Conservation (phyloP, 2,113 vertebrate genomes). For the Pygoscelis antarcticus region DNA sequence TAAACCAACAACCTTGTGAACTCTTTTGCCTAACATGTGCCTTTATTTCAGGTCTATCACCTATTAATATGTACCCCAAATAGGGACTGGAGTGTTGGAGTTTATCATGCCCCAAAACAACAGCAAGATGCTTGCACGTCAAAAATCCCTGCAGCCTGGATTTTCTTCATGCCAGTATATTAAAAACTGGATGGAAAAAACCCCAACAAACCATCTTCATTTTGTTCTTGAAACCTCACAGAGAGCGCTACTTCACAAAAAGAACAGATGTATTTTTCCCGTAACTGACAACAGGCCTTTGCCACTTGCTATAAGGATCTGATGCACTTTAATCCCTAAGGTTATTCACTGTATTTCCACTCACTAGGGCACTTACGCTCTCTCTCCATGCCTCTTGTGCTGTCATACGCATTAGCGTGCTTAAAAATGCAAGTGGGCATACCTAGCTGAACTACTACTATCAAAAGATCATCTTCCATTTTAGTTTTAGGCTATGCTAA, state of each 20-base stretch:
- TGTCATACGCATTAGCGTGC: background rate
- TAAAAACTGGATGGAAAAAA: background rate
- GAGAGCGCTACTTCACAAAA: background rate
- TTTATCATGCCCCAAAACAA: background rate
- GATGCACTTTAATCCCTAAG: background rate
- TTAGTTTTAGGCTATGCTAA: background rate
- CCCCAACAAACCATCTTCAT: background rate
- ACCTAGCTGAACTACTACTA: background rate
- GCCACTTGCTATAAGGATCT: background rate
- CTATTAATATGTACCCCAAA: background rate
- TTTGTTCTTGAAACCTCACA: background rate
- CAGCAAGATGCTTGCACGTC: background rate
- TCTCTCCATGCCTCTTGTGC: background rate
- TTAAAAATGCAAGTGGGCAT: background rate
- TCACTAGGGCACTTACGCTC: background rate
- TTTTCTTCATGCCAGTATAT: background rate
- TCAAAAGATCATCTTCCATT: background rate
- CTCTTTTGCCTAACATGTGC: background rate
- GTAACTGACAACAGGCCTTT: background rate
- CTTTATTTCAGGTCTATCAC: background rate
- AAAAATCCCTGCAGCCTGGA: background rate
- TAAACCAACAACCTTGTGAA: background rate
- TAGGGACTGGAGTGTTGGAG: background rate
- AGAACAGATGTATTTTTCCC: background rate
- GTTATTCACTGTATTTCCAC: constrained; percentile 2